Evolutionary conservation across 2,888 invertebrate genomes (phyloP).

Genomic region (Macrosiphum euphorbiae): DNA sequence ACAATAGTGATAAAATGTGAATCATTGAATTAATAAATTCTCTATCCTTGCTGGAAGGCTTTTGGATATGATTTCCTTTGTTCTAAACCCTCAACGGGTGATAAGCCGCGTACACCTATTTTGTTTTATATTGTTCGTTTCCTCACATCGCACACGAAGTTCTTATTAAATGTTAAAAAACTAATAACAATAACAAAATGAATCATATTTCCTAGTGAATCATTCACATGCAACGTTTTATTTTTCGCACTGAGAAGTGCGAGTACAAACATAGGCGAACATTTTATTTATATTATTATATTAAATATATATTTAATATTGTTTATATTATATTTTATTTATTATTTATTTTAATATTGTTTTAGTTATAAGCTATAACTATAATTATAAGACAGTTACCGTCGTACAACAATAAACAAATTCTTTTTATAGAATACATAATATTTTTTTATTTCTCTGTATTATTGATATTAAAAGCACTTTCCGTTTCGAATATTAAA

Average conservation of each 20-base stretch:
- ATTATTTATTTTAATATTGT: no score
- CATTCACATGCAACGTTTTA: conserved; percentile 28
- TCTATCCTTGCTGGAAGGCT: conserved; percentile 58
- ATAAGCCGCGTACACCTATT: conserved; percentile 62
- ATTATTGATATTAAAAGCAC: not conserved
- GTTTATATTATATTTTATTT: no score
- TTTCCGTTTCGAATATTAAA: not conserved
- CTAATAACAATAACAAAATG: conserved; percentile 59
- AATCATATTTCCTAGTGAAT: conserved; percentile 61
- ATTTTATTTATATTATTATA: not conserved
- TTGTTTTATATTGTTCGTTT: conserved; percentile 55
- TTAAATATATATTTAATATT: no score
- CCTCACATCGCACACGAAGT: conserved; percentile 63
- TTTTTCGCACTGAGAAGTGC: not conserved
- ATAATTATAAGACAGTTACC: not conserved
- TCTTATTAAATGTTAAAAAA: conserved; percentile 59
- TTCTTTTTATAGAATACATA: not conserved
- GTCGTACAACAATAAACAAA: not conserved
- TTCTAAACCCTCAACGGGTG: conserved; percentile 62
- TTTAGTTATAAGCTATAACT: not conserved
- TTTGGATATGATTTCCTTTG: conserved; percentile 47
- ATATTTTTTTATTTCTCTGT: not conserved
- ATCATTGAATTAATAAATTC: conserved; percentile 56
- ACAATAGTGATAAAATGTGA: conserved; percentile 63
- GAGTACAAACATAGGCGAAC: not conserved